Base-by-base conservation (phyloP, 1,140 invertebrate genomes). In the Maconellicoccus hirsutus region DNA sequence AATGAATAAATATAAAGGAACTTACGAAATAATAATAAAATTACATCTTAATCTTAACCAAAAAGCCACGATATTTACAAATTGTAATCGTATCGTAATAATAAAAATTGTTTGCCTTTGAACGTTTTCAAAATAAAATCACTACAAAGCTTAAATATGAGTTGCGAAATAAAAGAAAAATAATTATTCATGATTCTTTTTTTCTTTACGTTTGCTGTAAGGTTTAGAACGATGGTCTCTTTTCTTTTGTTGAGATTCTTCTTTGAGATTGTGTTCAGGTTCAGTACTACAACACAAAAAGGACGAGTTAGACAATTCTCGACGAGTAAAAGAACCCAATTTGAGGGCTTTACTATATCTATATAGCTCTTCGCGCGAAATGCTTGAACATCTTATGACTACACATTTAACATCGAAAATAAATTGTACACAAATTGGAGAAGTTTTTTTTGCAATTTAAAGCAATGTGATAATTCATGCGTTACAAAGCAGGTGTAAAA, bases 211-310 rank as follows among this genome's bases (percentile, higher is more conserved):
- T 26, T 66, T 66, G 61, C 25, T 66, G 21, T 66, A 66, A 2
- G 61, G 61, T 66, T 66, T 23, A 66, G 61, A 66, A 66, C 61
- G 61, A 16, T 66, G 61, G 16, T 66, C 25, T 66, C 16, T 66
- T 66, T 66, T 66, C 61, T 66, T 66, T 66, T 66, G 61, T 26
- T 23, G 61, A 23, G 61, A 66, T 66, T 66, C 61, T 66, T 66
- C 10, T 66, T 26, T 66, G 22, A 23, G 22, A 23, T 22, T 66
- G 8, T 19, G 22, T 66, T 52, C 42, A 16, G 42, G 42, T 66
- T 66, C 61, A 19, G 61, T 22, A 66, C 61, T 66, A 26, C 21
- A 66, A 66, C 10, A 23, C 6, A 25, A 25, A 66, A 66, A 66
- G 8, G 25, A 19, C 7, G 1, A 10, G 25, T 66, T 66, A 25